phyloP scores from a whole-genome alignment of 2,113 vertebrate genomes.

The Saguinus midas region DNA sequence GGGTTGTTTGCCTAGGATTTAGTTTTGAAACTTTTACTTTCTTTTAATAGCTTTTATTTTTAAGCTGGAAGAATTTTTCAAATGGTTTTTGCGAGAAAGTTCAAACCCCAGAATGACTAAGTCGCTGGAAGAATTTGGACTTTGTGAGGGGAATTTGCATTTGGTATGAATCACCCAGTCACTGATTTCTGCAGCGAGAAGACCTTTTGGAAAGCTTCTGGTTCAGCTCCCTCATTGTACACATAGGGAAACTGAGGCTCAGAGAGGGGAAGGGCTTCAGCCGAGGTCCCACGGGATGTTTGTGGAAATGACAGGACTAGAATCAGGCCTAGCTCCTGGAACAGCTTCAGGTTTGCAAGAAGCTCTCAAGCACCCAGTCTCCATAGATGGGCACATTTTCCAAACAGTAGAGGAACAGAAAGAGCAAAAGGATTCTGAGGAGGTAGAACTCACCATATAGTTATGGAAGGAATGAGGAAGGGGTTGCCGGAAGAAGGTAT shows the following conservation, averaged over 20 bases:
- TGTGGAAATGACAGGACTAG: neutral
- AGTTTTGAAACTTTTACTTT: constrained; percentile 79
- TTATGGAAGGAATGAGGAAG: neutral
- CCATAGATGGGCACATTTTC: neutral
- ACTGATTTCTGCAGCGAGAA: constrained; percentile 28
- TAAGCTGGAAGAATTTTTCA: constrained; percentile 62
- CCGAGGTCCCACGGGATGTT: neutral
- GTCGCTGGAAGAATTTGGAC: constrained; percentile 66
- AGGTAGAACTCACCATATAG: neutral
- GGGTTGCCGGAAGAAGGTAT: neutral
- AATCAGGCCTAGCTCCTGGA: neutral
- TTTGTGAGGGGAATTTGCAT: constrained; percentile 64
- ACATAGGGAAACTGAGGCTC: constrained; percentile 51
- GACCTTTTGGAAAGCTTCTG: constrained; percentile 22
- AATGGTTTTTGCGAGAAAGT: constrained; percentile 65
- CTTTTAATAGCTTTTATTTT: constrained; percentile 69
- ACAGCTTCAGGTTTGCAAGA: neutral
- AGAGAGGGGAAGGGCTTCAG: neutral
- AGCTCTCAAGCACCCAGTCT: neutral
- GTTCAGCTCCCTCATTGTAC: neutral
- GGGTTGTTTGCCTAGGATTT: constrained; percentile 63
- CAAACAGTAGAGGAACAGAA: neutral
- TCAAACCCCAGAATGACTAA: constrained; percentile 69
- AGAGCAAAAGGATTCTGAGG: neutral
- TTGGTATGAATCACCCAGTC: constrained; percentile 49